These are phyloP conservation scores for Amphipoea lucens DNA, from an alignment of 2,888 invertebrate species.

Conservation along the genomic window DNA sequence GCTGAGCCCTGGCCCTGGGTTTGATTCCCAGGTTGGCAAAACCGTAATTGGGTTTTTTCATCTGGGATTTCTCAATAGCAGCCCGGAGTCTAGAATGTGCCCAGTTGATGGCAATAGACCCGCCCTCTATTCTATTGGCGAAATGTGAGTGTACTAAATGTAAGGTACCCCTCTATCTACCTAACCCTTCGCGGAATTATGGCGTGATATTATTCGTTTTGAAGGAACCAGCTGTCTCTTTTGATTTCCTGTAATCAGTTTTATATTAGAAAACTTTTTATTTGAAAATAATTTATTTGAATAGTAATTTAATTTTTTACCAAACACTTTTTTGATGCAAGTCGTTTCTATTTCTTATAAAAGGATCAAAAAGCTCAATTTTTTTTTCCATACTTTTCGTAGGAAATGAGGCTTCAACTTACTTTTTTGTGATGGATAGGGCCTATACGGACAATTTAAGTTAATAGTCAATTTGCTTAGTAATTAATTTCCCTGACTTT, in stretches of 20 bases:
- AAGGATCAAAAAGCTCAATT: neutral
- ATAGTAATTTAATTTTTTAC: neutral
- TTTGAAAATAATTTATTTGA: neutral
- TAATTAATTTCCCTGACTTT: neutral
- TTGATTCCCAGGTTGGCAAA: neutral
- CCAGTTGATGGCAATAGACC: neutral
- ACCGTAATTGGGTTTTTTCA: neutral
- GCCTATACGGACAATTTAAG: neutral
- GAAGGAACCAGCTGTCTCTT: neutral
- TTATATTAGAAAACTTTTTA: neutral
- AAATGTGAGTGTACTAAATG: neutral
- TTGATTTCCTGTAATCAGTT: neutral
- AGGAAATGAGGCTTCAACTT: neutral
- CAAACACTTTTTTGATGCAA: neutral
- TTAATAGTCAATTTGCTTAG: neutral
- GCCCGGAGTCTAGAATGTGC: no score
- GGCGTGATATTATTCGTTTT: neutral
- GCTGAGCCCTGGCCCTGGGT: neutral
- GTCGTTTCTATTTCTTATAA: neutral
- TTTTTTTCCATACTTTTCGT: neutral
- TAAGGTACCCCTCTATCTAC: neutral
- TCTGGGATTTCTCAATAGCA: neutral
- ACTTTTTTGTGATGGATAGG: neutral
- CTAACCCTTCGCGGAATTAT: neutral
- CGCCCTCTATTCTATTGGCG: neutral